Conservation (phyloP, 2,113 vertebrate genomes). For the Archocentrus centrarchus region DNA sequence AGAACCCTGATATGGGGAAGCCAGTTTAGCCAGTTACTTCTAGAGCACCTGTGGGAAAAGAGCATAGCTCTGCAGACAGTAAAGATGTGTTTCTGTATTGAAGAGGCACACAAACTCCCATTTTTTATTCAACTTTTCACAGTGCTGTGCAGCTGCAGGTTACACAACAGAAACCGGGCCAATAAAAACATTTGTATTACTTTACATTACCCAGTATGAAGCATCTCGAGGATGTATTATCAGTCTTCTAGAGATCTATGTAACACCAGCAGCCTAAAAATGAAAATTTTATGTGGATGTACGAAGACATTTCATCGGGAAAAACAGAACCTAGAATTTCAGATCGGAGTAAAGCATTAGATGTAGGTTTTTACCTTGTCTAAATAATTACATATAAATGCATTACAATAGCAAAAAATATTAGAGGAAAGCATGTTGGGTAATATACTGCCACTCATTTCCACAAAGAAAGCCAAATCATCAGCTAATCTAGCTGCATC, state of each 20-base stretch:
- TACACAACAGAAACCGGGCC: not conserved
- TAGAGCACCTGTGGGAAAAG: not conserved
- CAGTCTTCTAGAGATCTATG: not conserved
- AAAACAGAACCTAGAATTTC: not conserved
- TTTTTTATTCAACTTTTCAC: not conserved
- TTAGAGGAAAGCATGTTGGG: not conserved
- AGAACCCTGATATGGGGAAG: slow-evolving; percentile 36
- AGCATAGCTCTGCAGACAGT: not conserved
- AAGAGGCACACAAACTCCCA: slow-evolving; percentile 1
- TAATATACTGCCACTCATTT: not conserved
- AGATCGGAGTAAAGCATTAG: not conserved
- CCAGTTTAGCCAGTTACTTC: not conserved
- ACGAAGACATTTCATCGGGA: not conserved
- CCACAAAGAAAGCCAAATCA: not conserved
- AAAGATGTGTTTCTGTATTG: not conserved
- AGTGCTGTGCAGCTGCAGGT: not conserved
- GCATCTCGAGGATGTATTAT: not conserved
- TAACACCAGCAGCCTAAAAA: not conserved
- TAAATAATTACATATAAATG: not conserved
- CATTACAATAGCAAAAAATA: not conserved
- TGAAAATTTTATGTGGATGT: not conserved
- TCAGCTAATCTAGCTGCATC: not conserved
- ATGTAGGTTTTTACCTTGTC: not conserved
- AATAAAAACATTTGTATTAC: not conserved
- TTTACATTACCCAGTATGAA: not conserved